Conservation (phyloP, 1,140 invertebrate species). For the Lasioglossum albipes region DNA sequence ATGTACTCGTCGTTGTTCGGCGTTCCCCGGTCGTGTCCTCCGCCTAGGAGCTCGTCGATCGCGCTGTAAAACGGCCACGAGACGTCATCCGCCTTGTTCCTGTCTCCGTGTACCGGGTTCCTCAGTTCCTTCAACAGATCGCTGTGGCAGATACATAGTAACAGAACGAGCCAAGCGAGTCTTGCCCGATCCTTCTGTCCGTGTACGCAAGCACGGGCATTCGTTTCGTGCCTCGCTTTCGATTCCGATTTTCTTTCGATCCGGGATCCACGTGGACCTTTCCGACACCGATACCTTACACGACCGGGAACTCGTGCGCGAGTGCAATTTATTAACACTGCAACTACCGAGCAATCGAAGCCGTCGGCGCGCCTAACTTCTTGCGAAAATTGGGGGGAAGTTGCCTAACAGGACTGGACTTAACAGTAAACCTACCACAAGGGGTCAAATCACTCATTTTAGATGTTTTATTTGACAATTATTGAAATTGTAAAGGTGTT, state of each 20-base stretch:
- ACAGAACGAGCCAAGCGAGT: not conserved
- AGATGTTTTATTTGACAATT: too few species aligned
- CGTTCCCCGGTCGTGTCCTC: slow-evolving; percentile 49
- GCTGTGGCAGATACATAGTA: slow-evolving; percentile 23
- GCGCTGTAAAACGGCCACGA: slow-evolving; percentile 73
- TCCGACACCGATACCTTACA: not conserved
- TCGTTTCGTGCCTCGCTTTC: not conserved
- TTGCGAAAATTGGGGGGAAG: too few species aligned
- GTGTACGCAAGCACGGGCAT: not conserved
- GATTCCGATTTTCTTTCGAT: not conserved
- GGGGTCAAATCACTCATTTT: too few species aligned
- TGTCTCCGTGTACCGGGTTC: slow-evolving; percentile 72
- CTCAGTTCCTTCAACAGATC: slow-evolving; percentile 64
- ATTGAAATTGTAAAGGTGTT: too few species aligned
- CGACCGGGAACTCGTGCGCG: not conserved
- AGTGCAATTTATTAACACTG: not conserved
- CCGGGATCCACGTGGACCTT: not conserved
- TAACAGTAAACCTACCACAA: too few species aligned
- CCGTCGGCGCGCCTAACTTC: too few species aligned
- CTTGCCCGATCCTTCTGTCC: not conserved
- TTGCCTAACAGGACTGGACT: too few species aligned
- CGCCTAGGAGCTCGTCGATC: slow-evolving; percentile 68
- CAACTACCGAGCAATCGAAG: too few species aligned
- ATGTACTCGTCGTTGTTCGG: slow-evolving; percentile 64
- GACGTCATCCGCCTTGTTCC: slow-evolving; percentile 72